phyloP scores from a whole-genome alignment of 1,140 invertebrate genomes.

The Aporrectodea caliginosa region DNA sequence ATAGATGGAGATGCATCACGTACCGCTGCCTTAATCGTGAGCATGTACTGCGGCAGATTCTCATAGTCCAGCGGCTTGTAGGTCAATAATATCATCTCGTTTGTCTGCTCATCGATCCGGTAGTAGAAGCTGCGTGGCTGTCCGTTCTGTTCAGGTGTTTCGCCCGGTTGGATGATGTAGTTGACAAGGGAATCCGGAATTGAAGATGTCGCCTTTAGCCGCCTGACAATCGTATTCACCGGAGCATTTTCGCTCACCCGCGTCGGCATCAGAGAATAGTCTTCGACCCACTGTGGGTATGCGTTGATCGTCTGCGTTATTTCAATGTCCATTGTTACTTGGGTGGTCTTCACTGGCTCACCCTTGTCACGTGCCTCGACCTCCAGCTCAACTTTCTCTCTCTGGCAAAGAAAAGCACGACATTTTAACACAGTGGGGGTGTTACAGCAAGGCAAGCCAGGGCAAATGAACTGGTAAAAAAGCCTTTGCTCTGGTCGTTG shows the following conservation, averaged over 20 bases:
- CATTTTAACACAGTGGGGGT: too few species aligned
- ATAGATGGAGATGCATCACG: too few species aligned
- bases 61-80: slow-evolving; percentile 93
- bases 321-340: slow-evolving; percentile 25
- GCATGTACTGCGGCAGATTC: slow-evolving; percentile 89
- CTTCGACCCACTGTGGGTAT: slow-evolving; percentile 32
- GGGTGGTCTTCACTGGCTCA: slow-evolving; percentile 11
- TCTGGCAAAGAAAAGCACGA: slow-evolving; percentile 8
- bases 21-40: slow-evolving; percentile 92
- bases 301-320: slow-evolving; percentile 33
- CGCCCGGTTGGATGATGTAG: slow-evolving; percentile 77
- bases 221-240: slow-evolving; percentile 25
- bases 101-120: slow-evolving; percentile 29
- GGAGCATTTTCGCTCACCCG: slow-evolving; percentile 31
- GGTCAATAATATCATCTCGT: slow-evolving; percentile 64
- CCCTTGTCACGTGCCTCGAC: slow-evolving; percentile 29
- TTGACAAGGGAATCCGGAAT: slow-evolving; percentile 72
- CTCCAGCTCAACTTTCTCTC: slow-evolving; percentile 15
- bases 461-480: too few species aligned
- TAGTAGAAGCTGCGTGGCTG: slow-evolving; percentile 28
- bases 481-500: too few species aligned
- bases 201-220: slow-evolving; percentile 25
- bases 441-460: too few species aligned
- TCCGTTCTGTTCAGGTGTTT: slow-evolving; percentile 32
- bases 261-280: slow-evolving; percentile 24